A percentile compares a stretch with the other conserved stretches of the same genome.
Evolutionary conservation across 2,797 vertebrate genomes (phyloP).

Genomic region (Anisognathus igniventris): DNA sequence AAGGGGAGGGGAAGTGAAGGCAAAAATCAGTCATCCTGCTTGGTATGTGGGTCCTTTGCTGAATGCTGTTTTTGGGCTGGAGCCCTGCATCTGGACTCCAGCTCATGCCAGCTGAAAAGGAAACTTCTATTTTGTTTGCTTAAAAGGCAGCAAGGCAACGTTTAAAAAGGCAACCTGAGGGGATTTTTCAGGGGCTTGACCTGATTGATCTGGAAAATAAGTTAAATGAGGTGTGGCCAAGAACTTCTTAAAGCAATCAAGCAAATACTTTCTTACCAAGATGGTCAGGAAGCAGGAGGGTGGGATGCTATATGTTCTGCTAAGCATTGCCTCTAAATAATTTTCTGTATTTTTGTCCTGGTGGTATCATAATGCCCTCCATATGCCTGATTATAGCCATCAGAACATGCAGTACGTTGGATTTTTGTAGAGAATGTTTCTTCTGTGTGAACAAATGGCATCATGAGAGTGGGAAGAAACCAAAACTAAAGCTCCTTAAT

Average conservation of each 20-base stretch:
- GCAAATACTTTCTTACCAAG: slow-evolving; percentile 52
- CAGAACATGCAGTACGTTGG: background rate
- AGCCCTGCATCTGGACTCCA: slow-evolving; percentile 67
- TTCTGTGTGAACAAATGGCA: background rate
- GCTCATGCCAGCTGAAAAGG: slow-evolving; percentile 63
- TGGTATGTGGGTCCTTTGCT: slow-evolving; percentile 59
- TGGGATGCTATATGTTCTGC: slow-evolving; percentile 12
- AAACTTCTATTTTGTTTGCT: slow-evolving; percentile 67
- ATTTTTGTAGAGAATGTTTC: background rate
- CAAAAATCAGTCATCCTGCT: slow-evolving; percentile 53
- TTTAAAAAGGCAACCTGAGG: slow-evolving; percentile 56
- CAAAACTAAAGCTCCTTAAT: background rate
- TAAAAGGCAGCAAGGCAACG: slow-evolving; percentile 59
- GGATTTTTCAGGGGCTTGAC: slow-evolving; percentile 59
- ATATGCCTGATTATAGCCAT: background rate
- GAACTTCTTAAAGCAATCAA: slow-evolving; percentile 44
- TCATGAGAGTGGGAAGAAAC: background rate
- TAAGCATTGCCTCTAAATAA: slow-evolving; percentile 5
- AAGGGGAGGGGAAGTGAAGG: slow-evolving; percentile 32
- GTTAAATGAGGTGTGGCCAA: slow-evolving; percentile 64
- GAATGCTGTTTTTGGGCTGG: slow-evolving; percentile 63
- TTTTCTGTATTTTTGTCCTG: slow-evolving; percentile 44
- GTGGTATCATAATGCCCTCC: slow-evolving; percentile 41
- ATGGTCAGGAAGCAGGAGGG: slow-evolving; percentile 52
- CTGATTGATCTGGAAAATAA: slow-evolving; percentile 67